phyloP scores from a whole-genome alignment of 2,113 vertebrate species.

The Sterrhoptilus dennistouni region DNA sequence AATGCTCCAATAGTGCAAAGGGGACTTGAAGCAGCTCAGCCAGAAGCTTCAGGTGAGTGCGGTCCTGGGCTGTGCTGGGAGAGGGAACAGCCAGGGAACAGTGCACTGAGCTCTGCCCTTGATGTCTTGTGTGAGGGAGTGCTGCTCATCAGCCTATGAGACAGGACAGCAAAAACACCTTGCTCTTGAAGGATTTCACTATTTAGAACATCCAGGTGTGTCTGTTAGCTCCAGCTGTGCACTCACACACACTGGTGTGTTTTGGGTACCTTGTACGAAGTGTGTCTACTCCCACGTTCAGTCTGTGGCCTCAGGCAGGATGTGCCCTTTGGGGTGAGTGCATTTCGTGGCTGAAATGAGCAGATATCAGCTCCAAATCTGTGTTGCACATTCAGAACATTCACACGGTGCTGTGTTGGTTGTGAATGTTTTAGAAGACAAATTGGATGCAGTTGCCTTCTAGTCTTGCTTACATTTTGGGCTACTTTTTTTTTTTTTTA shows the following conservation, averaged over 20 bases:
- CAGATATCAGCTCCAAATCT: not conserved
- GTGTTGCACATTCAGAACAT: rapidly evolving
- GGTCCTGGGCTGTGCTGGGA: not conserved
- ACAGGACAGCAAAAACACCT: not conserved
- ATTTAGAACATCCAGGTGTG: rapidly evolving
- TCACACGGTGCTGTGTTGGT: rapidly evolving
- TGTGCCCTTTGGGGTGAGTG: not conserved
- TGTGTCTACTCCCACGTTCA: rapidly evolving
- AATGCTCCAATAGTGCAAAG: rapidly evolving
- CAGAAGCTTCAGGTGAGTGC: rapidly evolving
- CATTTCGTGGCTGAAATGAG: not conserved
- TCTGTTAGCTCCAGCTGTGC: rapidly evolving
- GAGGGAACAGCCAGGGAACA: rapidly evolving
- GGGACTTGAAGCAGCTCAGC: not conserved
- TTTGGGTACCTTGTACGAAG: rapidly evolving
- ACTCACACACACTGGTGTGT: not conserved
- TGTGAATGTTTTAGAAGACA: not conserved
- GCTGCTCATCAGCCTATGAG: not conserved
- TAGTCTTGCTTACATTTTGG: not conserved
- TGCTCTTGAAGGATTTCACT: not conserved
- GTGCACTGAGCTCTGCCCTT: not conserved
- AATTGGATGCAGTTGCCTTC: not conserved
- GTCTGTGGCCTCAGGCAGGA: not conserved
- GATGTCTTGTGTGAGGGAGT: rapidly evolving
- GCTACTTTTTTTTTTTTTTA: not conserved